These are phyloP conservation scores for Bufo bufo DNA, from an alignment of 2,113 vertebrate genomes.

Conservation along the genomic window DNA sequence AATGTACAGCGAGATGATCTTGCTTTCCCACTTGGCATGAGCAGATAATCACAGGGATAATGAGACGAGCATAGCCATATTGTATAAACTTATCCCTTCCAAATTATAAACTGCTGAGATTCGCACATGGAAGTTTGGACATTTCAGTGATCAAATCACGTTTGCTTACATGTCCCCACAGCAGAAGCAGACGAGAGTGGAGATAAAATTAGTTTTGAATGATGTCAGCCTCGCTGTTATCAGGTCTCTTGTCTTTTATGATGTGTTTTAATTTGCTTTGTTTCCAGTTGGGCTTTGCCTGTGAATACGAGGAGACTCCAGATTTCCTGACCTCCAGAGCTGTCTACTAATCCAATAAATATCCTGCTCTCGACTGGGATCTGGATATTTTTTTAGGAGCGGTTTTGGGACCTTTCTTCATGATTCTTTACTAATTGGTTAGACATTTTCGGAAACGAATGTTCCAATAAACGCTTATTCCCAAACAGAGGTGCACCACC, in stretches of 20 bases:
- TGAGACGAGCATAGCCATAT: conserved; percentile 33
- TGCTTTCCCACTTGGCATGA: conserved; percentile 46
- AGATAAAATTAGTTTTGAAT: conserved; percentile 50
- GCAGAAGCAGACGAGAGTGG: conserved; percentile 27
- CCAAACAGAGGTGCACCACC: no score
- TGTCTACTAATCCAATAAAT: not conserved
- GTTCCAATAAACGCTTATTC: no score
- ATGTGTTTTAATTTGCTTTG: conserved; percentile 40
- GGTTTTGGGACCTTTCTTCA: not conserved
- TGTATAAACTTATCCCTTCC: conserved; percentile 50
- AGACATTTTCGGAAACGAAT: no score
- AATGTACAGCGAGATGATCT: conserved; percentile 35
- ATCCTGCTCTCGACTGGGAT: not conserved
- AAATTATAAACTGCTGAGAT: conserved; percentile 53
- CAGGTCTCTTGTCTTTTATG: conserved; percentile 32
- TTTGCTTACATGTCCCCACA: conserved; percentile 51
- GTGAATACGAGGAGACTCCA: not conserved
- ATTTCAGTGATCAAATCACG: conserved; percentile 50
- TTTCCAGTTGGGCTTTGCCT: conserved; percentile 2
- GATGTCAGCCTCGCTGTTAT: conserved; percentile 47
- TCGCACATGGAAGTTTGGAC: conserved; percentile 57
- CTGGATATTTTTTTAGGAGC: not conserved
- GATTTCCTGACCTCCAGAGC: not conserved
- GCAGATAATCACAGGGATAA: conserved; percentile 57
- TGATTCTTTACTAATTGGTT: not conserved